A percentile compares a stretch with the other conserved stretches of the same genome.
phyloP scores from a whole-genome alignment of 2,113 vertebrate genomes.

The Eurystomus gularis region DNA sequence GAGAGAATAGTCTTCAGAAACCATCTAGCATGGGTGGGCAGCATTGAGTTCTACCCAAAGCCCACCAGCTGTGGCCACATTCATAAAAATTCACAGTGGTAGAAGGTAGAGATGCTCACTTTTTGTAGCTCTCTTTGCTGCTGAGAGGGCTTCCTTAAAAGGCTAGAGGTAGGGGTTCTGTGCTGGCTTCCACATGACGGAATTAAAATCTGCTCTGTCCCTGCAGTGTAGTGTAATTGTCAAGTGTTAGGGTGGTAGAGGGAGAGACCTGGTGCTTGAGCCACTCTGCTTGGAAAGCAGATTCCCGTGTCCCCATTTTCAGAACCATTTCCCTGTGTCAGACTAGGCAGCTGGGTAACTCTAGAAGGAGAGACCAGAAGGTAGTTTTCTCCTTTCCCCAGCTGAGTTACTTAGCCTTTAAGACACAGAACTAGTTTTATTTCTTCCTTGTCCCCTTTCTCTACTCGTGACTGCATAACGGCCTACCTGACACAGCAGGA shows the following conservation, averaged over 20 bases:
- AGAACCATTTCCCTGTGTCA: background rate
- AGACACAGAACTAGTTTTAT: background rate
- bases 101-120: background rate
- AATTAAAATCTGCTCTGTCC: background rate
- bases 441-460: background rate
- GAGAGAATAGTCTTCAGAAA: background rate
- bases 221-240: background rate
- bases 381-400: background rate
- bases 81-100: background rate
- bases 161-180: background rate
- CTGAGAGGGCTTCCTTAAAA: background rate
- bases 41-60: background rate
- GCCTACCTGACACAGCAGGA: background rate
- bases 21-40: background rate
- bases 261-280: background rate
- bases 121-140: background rate
- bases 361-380: background rate
- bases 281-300: background rate
- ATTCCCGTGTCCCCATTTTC: background rate
- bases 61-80: background rate
- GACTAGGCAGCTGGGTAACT: background rate
- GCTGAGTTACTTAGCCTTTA: background rate
- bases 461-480: accelerated
- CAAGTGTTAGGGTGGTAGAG: background rate
- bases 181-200: background rate